phyloP scores from a whole-genome alignment of 2,888 invertebrate genomes.

The Ochropleura plecta region DNA sequence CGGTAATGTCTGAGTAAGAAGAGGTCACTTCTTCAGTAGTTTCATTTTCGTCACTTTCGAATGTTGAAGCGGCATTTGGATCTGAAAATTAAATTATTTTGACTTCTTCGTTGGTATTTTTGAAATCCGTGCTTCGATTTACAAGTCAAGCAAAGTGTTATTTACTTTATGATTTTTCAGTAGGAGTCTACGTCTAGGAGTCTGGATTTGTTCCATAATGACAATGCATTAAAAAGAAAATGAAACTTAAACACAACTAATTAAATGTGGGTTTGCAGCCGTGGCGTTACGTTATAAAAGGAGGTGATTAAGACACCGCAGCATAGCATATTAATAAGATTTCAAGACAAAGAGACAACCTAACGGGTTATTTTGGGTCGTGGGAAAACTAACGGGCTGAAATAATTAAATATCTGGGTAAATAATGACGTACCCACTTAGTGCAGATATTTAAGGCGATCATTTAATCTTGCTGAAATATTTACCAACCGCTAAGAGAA shows the following conservation, averaged over 20 bases:
- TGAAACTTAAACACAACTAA: neutral
- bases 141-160: neutral
- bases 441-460: neutral
- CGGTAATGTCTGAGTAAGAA: neutral
- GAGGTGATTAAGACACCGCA: neutral
- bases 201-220: neutral
- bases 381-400: slow-evolving; percentile 18
- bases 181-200: neutral
- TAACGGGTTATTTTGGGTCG: slow-evolving; percentile 4
- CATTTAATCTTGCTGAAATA: neutral
- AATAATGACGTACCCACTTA: neutral
- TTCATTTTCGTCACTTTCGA: neutral
- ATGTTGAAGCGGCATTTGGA: slow-evolving; percentile 24
- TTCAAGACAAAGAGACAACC: neutral
- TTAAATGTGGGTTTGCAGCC: neutral
- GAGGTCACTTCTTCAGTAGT: neutral
- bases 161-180: neutral
- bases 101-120: neutral
- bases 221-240: neutral
- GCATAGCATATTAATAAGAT: neutral
- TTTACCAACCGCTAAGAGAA: neutral
- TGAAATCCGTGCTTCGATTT: neutral
- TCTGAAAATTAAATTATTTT: slow-evolving; percentile 28
- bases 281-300: neutral
- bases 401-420: slow-evolving; percentile 17